phyloP scores from a whole-genome alignment of 2,797 vertebrate species.

The Gallinago stenura region DNA sequence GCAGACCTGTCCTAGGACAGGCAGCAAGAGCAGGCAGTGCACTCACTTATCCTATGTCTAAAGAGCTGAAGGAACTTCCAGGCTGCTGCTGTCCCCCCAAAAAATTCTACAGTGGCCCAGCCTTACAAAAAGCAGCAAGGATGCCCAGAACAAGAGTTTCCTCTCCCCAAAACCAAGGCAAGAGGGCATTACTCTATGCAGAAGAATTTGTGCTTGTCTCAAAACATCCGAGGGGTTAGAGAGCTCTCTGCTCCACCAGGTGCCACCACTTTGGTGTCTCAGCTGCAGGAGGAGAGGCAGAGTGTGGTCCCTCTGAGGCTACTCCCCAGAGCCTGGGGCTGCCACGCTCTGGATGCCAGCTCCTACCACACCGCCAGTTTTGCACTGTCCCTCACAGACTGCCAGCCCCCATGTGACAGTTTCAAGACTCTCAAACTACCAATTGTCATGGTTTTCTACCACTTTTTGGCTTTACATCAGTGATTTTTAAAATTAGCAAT shows the following conservation, averaged over 20 bases:
- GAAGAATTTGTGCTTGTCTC: neutral
- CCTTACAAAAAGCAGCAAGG: neutral
- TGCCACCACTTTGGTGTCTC: neutral
- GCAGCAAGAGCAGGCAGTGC: neutral
- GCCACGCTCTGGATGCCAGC: neutral
- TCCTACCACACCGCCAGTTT: neutral
- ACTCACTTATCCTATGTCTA: rapidly evolving
- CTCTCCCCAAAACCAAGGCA: neutral
- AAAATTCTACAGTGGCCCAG: neutral
- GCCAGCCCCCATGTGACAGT: neutral
- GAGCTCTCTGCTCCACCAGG: neutral
- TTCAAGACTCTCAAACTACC: neutral
- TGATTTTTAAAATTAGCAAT: conserved; percentile 65
- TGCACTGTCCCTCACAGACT: neutral
- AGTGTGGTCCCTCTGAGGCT: neutral
- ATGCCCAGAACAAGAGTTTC: neutral
- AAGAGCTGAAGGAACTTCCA: neutral
- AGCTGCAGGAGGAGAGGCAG: neutral
- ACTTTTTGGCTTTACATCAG: conserved; percentile 61
- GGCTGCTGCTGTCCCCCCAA: neutral
- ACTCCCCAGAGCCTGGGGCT: neutral
- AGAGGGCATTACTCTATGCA: neutral
- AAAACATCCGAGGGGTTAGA: rapidly evolving
- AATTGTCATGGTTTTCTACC: conserved; percentile 6
- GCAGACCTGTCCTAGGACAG: neutral